Percentiles rank a stretch among this genome's conserved stretches.
Evolutionary conservation across 1,140 invertebrate genomes (phyloP).

Genomic region (Drosophila bipectinata): DNA sequence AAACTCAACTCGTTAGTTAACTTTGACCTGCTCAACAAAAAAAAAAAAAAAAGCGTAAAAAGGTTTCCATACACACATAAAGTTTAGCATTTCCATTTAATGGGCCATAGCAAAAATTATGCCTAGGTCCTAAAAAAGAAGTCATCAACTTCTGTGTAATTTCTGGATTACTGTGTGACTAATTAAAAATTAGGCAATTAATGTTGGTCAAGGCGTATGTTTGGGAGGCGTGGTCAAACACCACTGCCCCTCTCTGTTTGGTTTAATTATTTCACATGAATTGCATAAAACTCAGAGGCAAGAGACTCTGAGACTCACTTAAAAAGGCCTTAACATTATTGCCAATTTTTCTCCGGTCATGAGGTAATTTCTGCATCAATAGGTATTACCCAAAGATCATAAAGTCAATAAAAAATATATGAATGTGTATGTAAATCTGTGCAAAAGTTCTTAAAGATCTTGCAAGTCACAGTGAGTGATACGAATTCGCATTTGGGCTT

Average conservation of each 20-base stretch:
- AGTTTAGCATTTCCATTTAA: conserved; percentile 35
- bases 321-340: conserved; percentile 54
- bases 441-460: conserved; percentile 22
- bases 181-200: conserved; percentile 56
- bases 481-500: conserved; percentile 12
- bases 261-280: conserved; percentile 74
- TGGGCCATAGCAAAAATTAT: conserved; percentile 13
- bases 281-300: conserved; percentile 56
- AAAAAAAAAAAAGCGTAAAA: conserved; percentile 20
- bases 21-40: conserved; percentile 36
- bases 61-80: conserved; percentile 36
- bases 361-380: conserved; percentile 23
- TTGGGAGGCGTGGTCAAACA: conserved; percentile 4
- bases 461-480: conserved; percentile 44
- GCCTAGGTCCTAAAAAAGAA: conserved; percentile 14
- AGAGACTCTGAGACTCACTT: conserved; percentile 41
- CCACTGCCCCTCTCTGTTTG: conserved; percentile 22
- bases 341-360: conserved; percentile 34
- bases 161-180: conserved; percentile 41
- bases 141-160: conserved; percentile 50
- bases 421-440: conserved; percentile 28
- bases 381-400: conserved; percentile 15
- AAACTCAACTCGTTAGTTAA: conserved; percentile 53
- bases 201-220: conserved; percentile 48
- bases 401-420: conserved; percentile 26